Evolutionary conservation across 1,140 invertebrate species (phyloP).

Genomic region (Hylaeus volcanicus): DNA sequence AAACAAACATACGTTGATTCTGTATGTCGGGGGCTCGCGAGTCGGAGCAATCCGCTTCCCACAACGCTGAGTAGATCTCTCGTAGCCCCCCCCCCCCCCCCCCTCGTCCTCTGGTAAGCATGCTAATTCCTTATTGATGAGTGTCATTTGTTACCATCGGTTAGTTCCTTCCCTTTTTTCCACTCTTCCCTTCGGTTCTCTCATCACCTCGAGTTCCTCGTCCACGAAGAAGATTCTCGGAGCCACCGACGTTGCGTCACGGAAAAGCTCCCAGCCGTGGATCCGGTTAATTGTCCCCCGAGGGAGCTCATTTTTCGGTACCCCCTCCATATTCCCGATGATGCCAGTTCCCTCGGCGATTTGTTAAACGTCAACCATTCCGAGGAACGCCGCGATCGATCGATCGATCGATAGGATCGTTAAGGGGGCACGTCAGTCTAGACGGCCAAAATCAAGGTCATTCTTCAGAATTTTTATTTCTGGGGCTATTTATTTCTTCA

Average conservation of each 20-base stretch:
- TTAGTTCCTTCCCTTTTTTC: conserved; percentile 28
- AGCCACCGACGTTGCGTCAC: conserved; percentile 61
- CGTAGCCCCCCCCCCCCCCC: not conserved
- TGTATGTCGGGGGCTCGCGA: conserved; percentile 13
- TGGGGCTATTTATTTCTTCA: no score
- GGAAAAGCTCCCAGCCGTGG: conserved; percentile 56
- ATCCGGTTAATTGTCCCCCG: conserved; percentile 70
- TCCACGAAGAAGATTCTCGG: conserved; percentile 39
- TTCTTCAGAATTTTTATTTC: no score
- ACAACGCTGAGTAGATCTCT: conserved; percentile 24
- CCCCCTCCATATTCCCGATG: conserved; percentile 37
- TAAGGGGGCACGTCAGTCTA: conserved; percentile 7
- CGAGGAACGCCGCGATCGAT: conserved; percentile 47
- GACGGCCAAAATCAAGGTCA: no score
- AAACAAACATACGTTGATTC: conserved; percentile 53
- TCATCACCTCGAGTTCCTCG: conserved; percentile 48
- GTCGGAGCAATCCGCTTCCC: conserved; percentile 32
- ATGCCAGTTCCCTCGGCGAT: conserved; percentile 56
- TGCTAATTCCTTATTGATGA: conserved; percentile 72
- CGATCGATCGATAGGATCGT: conserved; percentile 62
- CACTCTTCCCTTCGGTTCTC: conserved; percentile 9
- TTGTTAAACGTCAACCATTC: conserved; percentile 60
- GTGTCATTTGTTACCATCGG: conserved; percentile 71
- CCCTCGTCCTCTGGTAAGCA: conserved; percentile 23
- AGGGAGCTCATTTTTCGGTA: conserved; percentile 70